Evolutionary conservation across 2,113 vertebrate species (phyloP).

Genomic region (Mugil cephalus): DNA sequence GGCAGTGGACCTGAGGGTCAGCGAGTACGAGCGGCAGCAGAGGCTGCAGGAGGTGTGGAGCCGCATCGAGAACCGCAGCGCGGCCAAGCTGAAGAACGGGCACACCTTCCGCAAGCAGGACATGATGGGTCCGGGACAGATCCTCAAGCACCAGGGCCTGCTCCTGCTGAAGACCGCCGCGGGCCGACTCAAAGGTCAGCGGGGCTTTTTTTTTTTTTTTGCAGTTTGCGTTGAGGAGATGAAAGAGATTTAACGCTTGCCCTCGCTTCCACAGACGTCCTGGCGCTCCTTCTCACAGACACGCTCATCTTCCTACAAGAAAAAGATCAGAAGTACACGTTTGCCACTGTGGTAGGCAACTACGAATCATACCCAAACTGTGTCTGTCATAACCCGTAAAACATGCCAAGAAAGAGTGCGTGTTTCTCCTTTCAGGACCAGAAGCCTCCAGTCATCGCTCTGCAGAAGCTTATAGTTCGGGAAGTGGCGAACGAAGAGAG

Average conservation of each 20-base stretch:
- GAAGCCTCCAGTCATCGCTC: constrained; percentile 94
- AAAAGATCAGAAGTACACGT: constrained; percentile 95
- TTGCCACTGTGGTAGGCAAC: constrained; percentile 91
- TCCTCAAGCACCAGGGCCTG: constrained; percentile 89
- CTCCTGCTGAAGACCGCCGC: constrained; percentile 97
- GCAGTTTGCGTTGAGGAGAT: too few species aligned
- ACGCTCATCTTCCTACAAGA: constrained; percentile 93
- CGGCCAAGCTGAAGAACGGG: constrained; percentile 92
- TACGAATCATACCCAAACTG: neutral
- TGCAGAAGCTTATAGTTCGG: constrained; percentile 96
- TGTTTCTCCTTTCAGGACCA: constrained; percentile 86
- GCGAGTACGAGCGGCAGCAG: constrained; percentile 91
- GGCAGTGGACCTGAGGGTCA: constrained; percentile 92
- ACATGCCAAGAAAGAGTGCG: neutral
- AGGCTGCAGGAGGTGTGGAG: constrained; percentile 90
- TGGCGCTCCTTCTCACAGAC: constrained; percentile 92
- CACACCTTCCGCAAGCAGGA: constrained; percentile 92
- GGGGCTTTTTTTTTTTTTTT: too few species aligned
- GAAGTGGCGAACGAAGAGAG: constrained; percentile 97
- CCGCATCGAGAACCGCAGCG: constrained; percentile 94
- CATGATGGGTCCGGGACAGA: constrained; percentile 85
- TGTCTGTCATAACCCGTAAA: neutral
- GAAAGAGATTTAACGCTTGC: neutral
- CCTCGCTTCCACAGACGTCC: constrained; percentile 83
- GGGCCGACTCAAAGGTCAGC: constrained; percentile 94